Evolutionary conservation across 2,113 vertebrate genomes (phyloP).

Genomic region (Talpa occidentalis): DNA sequence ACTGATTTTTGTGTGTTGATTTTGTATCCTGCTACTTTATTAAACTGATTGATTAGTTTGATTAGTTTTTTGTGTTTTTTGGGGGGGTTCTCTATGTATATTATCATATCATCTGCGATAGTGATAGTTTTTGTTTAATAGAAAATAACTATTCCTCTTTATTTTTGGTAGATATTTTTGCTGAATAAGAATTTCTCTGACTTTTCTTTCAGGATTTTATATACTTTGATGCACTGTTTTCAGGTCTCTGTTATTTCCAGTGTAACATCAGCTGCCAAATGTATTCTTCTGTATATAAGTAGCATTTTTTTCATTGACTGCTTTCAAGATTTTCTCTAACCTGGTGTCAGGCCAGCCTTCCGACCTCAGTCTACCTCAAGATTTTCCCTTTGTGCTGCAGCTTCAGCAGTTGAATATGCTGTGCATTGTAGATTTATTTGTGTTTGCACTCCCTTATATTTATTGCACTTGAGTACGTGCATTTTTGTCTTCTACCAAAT

Average conservation of each 20-base stretch:
- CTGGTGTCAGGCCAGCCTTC: no score
- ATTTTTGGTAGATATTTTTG: constrained; percentile 18
- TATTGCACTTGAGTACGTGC: background rate
- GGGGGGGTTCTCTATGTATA: no score
- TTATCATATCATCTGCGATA: no score
- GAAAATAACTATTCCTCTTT: constrained; percentile 22
- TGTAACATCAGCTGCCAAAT: background rate
- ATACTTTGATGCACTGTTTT: background rate
- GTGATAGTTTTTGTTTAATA: no score
- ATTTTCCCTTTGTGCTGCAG: background rate
- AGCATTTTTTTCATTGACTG: background rate
- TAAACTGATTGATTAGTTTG: no score
- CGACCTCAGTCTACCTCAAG: no score
- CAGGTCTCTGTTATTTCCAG: background rate
- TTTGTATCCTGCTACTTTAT: no score
- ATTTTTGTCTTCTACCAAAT: background rate
- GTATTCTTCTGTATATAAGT: background rate
- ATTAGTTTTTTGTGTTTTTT: no score
- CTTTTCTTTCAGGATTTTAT: background rate
- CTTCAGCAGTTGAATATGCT: background rate
- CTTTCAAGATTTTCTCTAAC: background rate
- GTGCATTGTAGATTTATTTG: background rate
- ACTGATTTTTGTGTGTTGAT: no score
- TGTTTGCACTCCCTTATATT: background rate
- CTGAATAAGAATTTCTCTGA: background rate